Evolutionary conservation across 1,140 invertebrate species (phyloP).

Genomic region (Thaumetopoea pityocampa): DNA sequence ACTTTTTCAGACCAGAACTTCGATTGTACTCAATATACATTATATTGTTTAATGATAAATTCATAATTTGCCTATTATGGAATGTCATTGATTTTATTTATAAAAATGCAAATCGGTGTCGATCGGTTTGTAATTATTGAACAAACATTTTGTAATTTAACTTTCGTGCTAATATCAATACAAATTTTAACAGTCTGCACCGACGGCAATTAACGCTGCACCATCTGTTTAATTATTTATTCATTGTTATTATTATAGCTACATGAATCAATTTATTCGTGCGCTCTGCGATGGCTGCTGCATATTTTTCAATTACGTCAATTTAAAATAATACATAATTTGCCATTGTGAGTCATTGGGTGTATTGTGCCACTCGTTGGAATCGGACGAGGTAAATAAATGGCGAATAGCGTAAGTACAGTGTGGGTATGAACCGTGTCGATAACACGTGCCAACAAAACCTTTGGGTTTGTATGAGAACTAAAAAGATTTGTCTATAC

Average conservation of each 20-base stretch:
- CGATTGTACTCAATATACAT: too few species aligned
- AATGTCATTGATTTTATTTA: too few species aligned
- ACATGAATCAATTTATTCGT: conserved; percentile 73
- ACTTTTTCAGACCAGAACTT: too few species aligned
- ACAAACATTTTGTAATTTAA: too few species aligned
- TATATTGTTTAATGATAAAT: too few species aligned
- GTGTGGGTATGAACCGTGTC: conserved; percentile 3
- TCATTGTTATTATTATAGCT: conserved; percentile 56
- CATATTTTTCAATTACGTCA: conserved; percentile 76
- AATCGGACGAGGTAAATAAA: conserved; percentile 10
- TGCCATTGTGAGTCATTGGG: conserved; percentile 70
- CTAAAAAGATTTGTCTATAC: too few species aligned
- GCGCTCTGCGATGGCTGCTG: conserved; percentile 62
- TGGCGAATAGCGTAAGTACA: conserved; percentile 3
- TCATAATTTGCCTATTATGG: too few species aligned
- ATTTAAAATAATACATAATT: conserved; percentile 76
- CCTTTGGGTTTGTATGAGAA: too few species aligned
- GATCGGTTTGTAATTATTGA: too few species aligned
- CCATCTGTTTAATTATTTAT: conserved; percentile 18
- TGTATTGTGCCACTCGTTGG: conserved; percentile 55
- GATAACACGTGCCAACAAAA: neutral
- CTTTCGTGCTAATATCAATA: too few species aligned
- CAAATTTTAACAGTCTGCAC: too few species aligned
- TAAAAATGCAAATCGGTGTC: too few species aligned
- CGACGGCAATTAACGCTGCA: conserved; percentile 4